Evolutionary conservation across 1,140 invertebrate species (phyloP).

Genomic region (Caenorhabditis remanei): DNA sequence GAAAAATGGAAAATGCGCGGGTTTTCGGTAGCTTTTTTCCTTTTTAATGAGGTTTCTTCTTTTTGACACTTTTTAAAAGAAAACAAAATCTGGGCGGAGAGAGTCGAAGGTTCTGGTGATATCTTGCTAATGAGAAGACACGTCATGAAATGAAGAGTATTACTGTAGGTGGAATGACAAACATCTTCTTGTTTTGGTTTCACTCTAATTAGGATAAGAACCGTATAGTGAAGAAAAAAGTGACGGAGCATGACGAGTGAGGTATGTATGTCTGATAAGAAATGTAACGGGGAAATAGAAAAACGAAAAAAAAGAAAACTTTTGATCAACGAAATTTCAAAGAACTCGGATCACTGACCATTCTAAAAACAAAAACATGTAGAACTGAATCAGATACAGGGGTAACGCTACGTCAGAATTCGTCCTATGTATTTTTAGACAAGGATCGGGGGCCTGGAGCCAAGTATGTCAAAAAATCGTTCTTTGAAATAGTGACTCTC

Average conservation of each 20-base stretch:
- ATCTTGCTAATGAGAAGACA: not conserved
- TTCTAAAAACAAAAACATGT: too few relatives aligned
- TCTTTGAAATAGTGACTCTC: too few relatives aligned
- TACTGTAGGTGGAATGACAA: not conserved
- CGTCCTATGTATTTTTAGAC: too few relatives aligned
- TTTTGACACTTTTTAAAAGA: not conserved
- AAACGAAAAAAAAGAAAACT: too few relatives aligned
- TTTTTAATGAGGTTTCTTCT: constrained; percentile 16
- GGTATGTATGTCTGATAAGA: too few relatives aligned
- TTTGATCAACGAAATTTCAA: too few relatives aligned
- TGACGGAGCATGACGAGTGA: constrained; percentile 1
- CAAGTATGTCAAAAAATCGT: too few relatives aligned
- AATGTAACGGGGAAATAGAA: too few relatives aligned
- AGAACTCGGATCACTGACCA: too few relatives aligned
- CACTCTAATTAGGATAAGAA: not conserved
- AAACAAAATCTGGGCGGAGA: not conserved
- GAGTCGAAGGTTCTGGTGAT: not conserved
- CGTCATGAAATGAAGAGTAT: not conserved
- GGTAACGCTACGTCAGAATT: too few relatives aligned
- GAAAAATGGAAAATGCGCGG: constrained; percentile 8
- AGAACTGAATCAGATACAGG: too few relatives aligned
- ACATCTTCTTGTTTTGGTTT: not conserved
- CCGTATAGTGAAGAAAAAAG: not conserved
- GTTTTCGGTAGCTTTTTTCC: not conserved
- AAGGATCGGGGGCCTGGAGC: too few relatives aligned